Evolutionary conservation across 2,888 invertebrate species (phyloP).

Genomic region (Zaprionus bogoriensis): DNA sequence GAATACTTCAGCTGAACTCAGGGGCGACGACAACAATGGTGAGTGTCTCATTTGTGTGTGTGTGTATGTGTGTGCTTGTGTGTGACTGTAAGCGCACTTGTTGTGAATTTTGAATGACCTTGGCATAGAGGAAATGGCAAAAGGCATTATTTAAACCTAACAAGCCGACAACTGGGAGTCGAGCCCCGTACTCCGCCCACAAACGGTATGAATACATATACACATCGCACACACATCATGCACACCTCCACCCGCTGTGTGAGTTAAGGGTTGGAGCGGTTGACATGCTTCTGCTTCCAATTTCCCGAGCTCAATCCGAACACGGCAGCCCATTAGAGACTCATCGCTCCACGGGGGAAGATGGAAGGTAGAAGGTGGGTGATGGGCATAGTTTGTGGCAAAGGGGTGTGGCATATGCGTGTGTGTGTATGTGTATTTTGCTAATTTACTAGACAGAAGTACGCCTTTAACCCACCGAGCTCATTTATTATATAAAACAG

Average conservation of each 20-base stretch:
- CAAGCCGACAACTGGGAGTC: conserved; percentile 64
- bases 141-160: conserved; percentile 78
- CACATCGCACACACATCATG: background rate
- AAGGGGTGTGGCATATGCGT: background rate
- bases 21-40: conserved; percentile 33
- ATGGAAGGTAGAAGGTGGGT: conserved; percentile 32
- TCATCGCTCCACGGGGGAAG: conserved; percentile 50
- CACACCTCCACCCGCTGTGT: background rate
- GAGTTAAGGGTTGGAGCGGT: conserved; percentile 31
- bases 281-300: conserved; percentile 54
- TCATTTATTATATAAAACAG: conserved; percentile 81
- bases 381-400: no score
- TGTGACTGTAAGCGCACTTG: conserved; percentile 55
- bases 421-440: conserved; percentile 63
- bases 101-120: conserved; percentile 83
- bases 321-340: conserved; percentile 73
- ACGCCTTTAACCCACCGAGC: conserved; percentile 82
- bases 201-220: conserved; percentile 7
- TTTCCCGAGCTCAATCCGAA: conserved; percentile 79
- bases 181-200: conserved; percentile 16
- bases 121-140: conserved; percentile 80
- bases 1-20: conserved; percentile 63
- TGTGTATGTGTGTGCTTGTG: conserved; percentile 23
- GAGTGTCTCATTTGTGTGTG: conserved; percentile 5
- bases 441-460: conserved; percentile 82